Percentiles rank a stretch among this genome's conserved stretches.
Conservation (phyloP, 2,797 vertebrate species). For the Crenichthys baileyi region DNA sequence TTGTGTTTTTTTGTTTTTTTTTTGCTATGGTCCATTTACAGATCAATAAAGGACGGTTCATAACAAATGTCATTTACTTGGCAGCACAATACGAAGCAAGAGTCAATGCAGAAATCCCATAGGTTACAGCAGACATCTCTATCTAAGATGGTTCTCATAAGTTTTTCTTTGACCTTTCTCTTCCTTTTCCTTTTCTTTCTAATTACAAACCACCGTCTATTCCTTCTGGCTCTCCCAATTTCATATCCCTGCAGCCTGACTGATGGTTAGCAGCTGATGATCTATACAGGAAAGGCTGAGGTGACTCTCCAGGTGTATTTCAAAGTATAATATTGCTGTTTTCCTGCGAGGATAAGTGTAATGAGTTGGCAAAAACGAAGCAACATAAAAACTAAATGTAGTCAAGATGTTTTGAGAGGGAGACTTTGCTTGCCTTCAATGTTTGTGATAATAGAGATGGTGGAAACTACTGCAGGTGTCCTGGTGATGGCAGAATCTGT, state of each 20-base stretch:
- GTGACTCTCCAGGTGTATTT: conserved; percentile 62
- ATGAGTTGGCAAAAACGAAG: conserved; percentile 49
- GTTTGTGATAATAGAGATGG: conserved; percentile 25
- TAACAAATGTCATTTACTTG: conserved; percentile 71
- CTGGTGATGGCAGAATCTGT: conserved; percentile 50
- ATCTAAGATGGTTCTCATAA: conserved; percentile 31
- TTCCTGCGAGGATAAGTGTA: conserved; percentile 50
- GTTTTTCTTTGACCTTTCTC: conserved; percentile 70
- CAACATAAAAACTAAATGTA: conserved; percentile 42
- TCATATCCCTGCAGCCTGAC: conserved; percentile 50
- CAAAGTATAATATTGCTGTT: conserved; percentile 23
- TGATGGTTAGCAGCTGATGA: conserved; percentile 70
- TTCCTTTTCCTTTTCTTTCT: conserved; percentile 63
- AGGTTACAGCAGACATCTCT: conserved; percentile 23
- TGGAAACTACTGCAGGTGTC: conserved; percentile 26
- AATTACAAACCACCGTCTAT: conserved; percentile 57
- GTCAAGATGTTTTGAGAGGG: conserved; percentile 44
- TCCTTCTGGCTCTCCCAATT: conserved; percentile 36
- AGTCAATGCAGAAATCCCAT: conserved; percentile 31
- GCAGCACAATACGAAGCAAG: conserved; percentile 34
- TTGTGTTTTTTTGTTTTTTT: conserved; percentile 25
- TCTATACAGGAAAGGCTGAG: conserved; percentile 71
- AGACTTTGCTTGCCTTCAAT: conserved; percentile 39
- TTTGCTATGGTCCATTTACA: conserved; percentile 59
- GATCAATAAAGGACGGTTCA: conserved; percentile 66